These are phyloP conservation scores for Hylaeus volcanicus DNA, from an alignment of 1,140 invertebrate genomes.

Conservation along the genomic window DNA sequence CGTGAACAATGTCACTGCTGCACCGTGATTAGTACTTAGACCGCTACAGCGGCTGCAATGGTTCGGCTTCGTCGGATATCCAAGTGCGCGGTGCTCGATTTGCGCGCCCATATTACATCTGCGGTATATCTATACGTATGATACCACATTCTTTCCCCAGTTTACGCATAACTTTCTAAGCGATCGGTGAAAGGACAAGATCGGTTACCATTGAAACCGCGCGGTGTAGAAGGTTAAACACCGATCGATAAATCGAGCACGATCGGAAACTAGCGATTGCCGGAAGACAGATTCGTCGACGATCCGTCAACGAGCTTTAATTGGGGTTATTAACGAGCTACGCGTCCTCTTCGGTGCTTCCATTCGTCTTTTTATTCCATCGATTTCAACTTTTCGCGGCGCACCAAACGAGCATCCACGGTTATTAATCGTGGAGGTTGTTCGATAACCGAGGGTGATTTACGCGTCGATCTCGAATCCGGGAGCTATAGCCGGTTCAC, in stretches of 20 bases:
- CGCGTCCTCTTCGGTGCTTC: conserved; percentile 17
- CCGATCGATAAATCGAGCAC: conserved; percentile 29
- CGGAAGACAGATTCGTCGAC: conserved; percentile 43
- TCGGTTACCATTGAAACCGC: conserved; percentile 41
- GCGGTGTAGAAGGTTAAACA: conserved; percentile 21
- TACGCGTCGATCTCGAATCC: not conserved
- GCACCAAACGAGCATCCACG: not conserved
- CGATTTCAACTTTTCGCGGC: not conserved
- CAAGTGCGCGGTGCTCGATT: not conserved
- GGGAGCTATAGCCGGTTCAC: not conserved
- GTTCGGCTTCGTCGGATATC: no score
- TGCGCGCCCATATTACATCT: conserved; percentile 9
- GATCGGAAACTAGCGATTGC: conserved; percentile 42
- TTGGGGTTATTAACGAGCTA: conserved; percentile 60
- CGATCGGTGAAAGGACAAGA: conserved; percentile 48
- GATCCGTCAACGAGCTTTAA: conserved; percentile 56
- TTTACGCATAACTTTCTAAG: conserved; percentile 49
- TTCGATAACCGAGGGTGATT: not conserved
- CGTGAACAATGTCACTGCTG: no score
- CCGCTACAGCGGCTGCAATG: no score
- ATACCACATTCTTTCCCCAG: conserved; percentile 43
- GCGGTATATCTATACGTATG: conserved; percentile 37
- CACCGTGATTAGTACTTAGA: no score
- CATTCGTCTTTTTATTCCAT: not conserved
- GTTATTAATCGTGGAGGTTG: conserved; percentile 30